phyloP scores from a whole-genome alignment of 2,888 invertebrate genomes.

The Alitta virens region DNA sequence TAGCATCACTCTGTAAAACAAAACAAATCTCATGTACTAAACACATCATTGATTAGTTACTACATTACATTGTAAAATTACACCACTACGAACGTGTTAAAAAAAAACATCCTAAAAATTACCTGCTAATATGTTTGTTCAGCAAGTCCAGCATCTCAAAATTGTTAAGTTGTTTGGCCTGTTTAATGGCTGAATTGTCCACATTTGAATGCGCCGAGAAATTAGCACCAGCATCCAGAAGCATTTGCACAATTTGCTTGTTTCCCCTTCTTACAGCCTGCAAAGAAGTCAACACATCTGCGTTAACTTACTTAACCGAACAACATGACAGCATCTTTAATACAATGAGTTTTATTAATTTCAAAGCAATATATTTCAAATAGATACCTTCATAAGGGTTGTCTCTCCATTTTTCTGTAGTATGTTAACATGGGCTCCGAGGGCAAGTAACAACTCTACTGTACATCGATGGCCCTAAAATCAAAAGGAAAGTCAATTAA shows the following conservation, averaged over 20 bases:
- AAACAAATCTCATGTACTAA: not conserved
- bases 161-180: conserved; percentile 37
- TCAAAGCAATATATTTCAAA: not conserved
- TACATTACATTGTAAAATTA: no score
- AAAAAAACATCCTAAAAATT: no score
- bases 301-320: no score
- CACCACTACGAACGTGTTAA: no score
- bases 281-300: no score
- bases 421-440: conserved; percentile 51
- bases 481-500: no score
- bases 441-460: conserved; percentile 44
- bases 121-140: conserved; percentile 46
- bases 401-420: conserved; percentile 45
- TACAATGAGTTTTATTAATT: no score
- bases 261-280: conserved; percentile 50
- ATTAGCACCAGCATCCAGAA: conserved; percentile 52
- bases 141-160: conserved; percentile 42
- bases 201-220: conserved; percentile 33
- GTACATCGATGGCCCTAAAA: conserved; percentile 42
- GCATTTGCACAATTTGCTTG: conserved; percentile 41
- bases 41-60: not conserved
- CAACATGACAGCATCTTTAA: no score
- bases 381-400: conserved; percentile 50
- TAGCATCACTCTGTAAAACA: conserved; percentile 40
- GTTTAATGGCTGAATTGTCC: conserved; percentile 44